Evolutionary conservation across 2,797 vertebrate species (phyloP).

Genomic region (Ceyx erithaca): DNA sequence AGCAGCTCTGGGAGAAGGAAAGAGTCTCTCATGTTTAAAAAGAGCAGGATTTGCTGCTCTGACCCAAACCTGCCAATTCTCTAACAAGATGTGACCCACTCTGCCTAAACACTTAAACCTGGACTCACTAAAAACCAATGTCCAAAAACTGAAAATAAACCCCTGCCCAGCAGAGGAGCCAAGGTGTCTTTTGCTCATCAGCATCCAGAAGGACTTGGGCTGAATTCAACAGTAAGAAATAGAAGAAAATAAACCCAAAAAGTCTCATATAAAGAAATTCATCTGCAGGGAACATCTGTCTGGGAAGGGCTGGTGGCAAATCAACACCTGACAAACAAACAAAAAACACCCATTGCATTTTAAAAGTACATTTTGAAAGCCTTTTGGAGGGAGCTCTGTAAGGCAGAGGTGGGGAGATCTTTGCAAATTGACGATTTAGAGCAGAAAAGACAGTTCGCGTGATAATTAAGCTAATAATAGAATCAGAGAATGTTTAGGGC

Average conservation of each 20-base stretch:
- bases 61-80: not conserved
- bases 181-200: not conserved
- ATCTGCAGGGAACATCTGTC: fast-evolving
- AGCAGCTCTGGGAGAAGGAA: not conserved
- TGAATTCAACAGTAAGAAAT: not conserved
- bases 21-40: not conserved
- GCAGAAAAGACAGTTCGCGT: not conserved
- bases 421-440: not conserved
- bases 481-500: too few species aligned
- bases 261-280: not conserved
- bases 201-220: not conserved
- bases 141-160: not conserved
- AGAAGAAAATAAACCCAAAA: not conserved
- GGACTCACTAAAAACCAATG: not conserved
- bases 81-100: not conserved
- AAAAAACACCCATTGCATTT: not conserved
- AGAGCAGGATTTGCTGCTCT: not conserved
- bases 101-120: not conserved
- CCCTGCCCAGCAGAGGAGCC: not conserved
- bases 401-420: not conserved
- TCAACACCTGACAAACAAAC: not conserved
- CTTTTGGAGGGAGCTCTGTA: not conserved
- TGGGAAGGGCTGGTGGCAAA: not conserved
- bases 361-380: not conserved
- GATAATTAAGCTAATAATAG: not conserved